Conservation (phyloP, 2,113 vertebrate genomes). For the Hyperoodon ampullatus region DNA sequence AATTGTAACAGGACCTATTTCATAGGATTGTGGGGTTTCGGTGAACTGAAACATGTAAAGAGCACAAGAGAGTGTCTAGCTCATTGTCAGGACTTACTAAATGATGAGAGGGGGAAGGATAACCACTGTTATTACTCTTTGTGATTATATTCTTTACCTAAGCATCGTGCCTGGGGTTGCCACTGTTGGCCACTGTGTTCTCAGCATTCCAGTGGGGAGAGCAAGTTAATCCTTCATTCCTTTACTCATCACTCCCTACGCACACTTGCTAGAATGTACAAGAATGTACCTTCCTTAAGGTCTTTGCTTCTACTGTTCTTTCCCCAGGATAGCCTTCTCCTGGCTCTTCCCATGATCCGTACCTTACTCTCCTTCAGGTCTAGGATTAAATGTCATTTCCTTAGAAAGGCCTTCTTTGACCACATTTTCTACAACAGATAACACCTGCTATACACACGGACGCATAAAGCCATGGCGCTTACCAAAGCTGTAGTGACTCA, state of each 20-base stretch:
- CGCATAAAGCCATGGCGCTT: background rate
- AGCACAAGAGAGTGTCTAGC: background rate
- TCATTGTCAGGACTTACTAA: background rate
- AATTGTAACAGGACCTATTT: background rate
- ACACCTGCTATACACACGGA: background rate
- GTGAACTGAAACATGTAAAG: background rate
- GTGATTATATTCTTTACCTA: background rate
- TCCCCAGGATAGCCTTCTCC: background rate
- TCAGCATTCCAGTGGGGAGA: background rate
- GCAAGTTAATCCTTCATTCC: too few species aligned
- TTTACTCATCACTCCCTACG: background rate
- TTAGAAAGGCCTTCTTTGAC: background rate
- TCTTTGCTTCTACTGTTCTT: background rate
- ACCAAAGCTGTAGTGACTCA: background rate
- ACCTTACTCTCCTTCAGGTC: background rate
- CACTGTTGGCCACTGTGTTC: background rate
- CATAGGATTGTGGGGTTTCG: background rate
- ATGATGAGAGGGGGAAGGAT: background rate
- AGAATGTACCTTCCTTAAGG: background rate
- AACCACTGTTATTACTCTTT: accelerated
- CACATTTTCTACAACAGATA: too few species aligned
- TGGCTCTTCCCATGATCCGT: background rate
- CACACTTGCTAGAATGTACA: background rate
- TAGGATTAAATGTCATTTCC: background rate
- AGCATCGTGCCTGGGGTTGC: background rate